Percentiles rank a stretch among this genome's conserved stretches.
phyloP scores from a whole-genome alignment of 1,140 invertebrate genomes.

The Megalonaias nervosa region DNA sequence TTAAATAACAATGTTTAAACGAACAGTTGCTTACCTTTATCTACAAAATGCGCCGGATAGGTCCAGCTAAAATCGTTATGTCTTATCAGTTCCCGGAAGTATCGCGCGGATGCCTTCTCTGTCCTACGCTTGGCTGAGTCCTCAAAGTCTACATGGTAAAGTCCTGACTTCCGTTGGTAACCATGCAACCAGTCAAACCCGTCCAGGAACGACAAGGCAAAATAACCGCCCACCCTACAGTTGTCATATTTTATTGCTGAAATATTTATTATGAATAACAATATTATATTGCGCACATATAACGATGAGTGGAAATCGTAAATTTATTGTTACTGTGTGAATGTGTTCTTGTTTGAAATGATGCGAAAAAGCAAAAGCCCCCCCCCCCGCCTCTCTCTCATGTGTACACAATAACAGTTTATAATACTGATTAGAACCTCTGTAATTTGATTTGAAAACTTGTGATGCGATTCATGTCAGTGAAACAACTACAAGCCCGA shows the following conservation, averaged over 20 bases:
- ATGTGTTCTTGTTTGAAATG: too few species aligned
- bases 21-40: conserved; percentile 20
- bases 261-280: conserved; percentile 8
- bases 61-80: conserved; percentile 47
- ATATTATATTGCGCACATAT: conserved; percentile 10
- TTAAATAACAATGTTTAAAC: neutral
- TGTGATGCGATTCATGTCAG: too few species aligned
- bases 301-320: conserved; percentile 5
- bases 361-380: too few species aligned
- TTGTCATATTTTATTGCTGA: conserved; percentile 70
- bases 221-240: conserved; percentile 79
- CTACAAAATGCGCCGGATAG: conserved; percentile 29
- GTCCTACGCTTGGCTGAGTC: conserved; percentile 78
- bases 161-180: conserved; percentile 78
- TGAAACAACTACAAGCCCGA: too few species aligned
- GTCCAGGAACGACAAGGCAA: conserved; percentile 83
- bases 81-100: conserved; percentile 46
- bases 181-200: conserved; percentile 83
- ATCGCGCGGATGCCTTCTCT: conserved; percentile 79
- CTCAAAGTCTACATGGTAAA: conserved; percentile 82
- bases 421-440: too few species aligned
- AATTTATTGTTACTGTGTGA: neutral
- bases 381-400: too few species aligned
- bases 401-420: too few species aligned
- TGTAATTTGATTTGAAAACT: too few species aligned